phyloP scores from a whole-genome alignment of 2,888 invertebrate genomes.

The Ichneumon xanthorius region DNA sequence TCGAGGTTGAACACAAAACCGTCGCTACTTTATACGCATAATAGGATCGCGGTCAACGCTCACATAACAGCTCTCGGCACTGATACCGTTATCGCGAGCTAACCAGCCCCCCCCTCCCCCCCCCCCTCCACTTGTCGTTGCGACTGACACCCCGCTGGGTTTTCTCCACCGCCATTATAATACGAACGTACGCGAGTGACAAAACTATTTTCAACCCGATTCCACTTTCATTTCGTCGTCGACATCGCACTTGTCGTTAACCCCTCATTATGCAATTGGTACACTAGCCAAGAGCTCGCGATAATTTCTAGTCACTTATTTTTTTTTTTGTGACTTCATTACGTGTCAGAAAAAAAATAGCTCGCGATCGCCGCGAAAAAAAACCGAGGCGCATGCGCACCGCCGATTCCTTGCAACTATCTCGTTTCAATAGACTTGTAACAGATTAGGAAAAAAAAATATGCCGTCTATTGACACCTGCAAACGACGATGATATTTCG shows the following conservation, averaged over 20 bases:
- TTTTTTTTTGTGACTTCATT: background rate
- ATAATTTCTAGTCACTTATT: slow-evolving; percentile 1
- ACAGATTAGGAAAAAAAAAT: too few relatives aligned
- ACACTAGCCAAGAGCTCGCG: slow-evolving; percentile 18
- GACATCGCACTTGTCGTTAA: slow-evolving; percentile 30
- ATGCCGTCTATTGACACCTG: too few relatives aligned
- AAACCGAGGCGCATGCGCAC: too few relatives aligned
- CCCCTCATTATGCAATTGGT: slow-evolving; percentile 76
- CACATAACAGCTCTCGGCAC: slow-evolving; percentile 76
- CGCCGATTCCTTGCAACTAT: too few relatives aligned
- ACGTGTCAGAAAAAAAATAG: background rate
- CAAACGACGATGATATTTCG: too few relatives aligned
- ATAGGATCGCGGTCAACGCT: slow-evolving; percentile 81
- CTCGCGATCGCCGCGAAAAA: background rate
- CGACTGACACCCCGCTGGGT: slow-evolving; percentile 30
- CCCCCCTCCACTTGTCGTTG: background rate
- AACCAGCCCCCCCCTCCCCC: slow-evolving; percentile 26
- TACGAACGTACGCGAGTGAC: slow-evolving; percentile 40
- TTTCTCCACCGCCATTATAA: slow-evolving; percentile 2
- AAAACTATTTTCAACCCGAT: slow-evolving; percentile 78
- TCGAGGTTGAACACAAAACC: slow-evolving; percentile 45
- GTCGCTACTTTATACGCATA: slow-evolving; percentile 68
- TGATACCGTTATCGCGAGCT: slow-evolving; percentile 81
- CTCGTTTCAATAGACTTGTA: too few relatives aligned
- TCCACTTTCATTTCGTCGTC: slow-evolving; percentile 77